Conservation (phyloP, 1,140 invertebrate genomes). For the Phthorimaea operculella region DNA sequence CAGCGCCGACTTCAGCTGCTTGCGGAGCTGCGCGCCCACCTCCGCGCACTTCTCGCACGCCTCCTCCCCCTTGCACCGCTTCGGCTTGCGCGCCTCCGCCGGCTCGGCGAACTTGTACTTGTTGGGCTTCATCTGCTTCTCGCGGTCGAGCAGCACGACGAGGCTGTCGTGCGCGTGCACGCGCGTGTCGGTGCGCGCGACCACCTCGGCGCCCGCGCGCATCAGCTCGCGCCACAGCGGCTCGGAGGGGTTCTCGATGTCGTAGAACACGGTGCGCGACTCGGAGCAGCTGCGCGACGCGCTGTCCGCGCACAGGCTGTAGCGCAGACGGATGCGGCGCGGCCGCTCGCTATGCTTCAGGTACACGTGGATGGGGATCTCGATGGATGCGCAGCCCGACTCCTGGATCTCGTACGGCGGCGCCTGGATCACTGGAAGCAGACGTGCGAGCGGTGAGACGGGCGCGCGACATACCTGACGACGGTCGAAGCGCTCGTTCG, state of each 20-base stretch:
- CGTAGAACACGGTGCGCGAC: conserved; percentile 51
- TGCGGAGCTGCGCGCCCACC: conserved; percentile 37
- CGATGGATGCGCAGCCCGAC: conserved; percentile 53
- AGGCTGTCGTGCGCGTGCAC: conserved; percentile 23
- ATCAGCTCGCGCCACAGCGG: conserved; percentile 44
- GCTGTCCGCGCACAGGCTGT: conserved; percentile 53
- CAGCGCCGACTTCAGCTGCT: conserved; percentile 44
- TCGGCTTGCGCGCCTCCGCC: conserved; percentile 33
- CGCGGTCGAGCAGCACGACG: conserved; percentile 28
- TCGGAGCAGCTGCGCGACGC: conserved; percentile 44
- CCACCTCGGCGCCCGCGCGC: conserved; percentile 49
- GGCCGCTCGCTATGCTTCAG: conserved; percentile 52
- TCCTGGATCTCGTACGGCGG: conserved; percentile 63
- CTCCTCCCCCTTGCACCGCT: conserved; percentile 27
- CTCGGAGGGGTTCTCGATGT: conserved; percentile 52
- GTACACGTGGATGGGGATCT: conserved; percentile 61
- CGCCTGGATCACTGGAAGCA: conserved; percentile 57
- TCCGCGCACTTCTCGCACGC: conserved; percentile 48
- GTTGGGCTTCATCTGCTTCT: conserved; percentile 20
- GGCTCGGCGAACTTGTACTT: conserved; percentile 48
- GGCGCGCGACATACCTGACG: neutral
- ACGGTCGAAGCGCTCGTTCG: neutral
- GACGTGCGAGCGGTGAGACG: neutral
- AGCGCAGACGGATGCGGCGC: conserved; percentile 54
- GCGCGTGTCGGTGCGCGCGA: conserved; percentile 28